A percentile compares a stretch with the other conserved stretches of the same genome.
phyloP scores from a whole-genome alignment of 2,888 invertebrate species.

The Phengaris arion region DNA sequence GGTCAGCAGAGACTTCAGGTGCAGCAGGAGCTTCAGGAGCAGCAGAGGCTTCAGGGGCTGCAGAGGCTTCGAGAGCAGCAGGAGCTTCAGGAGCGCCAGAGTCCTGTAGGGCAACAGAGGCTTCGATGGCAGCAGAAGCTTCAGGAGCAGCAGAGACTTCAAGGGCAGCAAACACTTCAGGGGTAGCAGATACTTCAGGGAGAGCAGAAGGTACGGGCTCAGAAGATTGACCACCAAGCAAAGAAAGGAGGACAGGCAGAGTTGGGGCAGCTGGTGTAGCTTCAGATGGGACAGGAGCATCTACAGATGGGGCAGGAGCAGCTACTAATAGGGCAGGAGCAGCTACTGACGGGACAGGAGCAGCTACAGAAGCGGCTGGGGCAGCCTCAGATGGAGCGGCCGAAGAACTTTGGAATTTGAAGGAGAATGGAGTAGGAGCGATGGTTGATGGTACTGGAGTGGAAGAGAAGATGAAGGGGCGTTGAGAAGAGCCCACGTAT shows the following conservation, averaged over 20 bases:
- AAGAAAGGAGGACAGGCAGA: background rate
- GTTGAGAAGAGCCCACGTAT: conserved; percentile 29
- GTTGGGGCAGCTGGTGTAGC: background rate
- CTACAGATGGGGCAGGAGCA: background rate
- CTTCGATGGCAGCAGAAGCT: background rate
- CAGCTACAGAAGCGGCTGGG: conserved; percentile 33
- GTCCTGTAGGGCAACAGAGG: background rate
- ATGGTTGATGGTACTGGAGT: conserved; percentile 9
- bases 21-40: background rate
- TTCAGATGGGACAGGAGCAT: background rate
- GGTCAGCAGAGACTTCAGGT: background rate
- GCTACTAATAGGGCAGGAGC: background rate
- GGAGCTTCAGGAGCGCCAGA: background rate
- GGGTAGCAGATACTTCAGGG: background rate
- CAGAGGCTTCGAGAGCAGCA: background rate
- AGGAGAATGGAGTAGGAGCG: conserved; percentile 16
- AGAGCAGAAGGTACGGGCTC: background rate
- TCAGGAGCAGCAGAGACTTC: background rate
- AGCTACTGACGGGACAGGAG: background rate
- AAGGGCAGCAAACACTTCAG: background rate
- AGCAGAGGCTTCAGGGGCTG: background rate
- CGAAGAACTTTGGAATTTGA: background rate
- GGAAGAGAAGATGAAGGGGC: conserved; percentile 9
- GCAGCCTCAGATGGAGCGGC: conserved; percentile 7
- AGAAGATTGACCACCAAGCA: background rate